Evolutionary conservation across 2,888 invertebrate species (phyloP), one percentile per base, ranked within the genome.

Genomic region (Plebejus anna): DNA sequence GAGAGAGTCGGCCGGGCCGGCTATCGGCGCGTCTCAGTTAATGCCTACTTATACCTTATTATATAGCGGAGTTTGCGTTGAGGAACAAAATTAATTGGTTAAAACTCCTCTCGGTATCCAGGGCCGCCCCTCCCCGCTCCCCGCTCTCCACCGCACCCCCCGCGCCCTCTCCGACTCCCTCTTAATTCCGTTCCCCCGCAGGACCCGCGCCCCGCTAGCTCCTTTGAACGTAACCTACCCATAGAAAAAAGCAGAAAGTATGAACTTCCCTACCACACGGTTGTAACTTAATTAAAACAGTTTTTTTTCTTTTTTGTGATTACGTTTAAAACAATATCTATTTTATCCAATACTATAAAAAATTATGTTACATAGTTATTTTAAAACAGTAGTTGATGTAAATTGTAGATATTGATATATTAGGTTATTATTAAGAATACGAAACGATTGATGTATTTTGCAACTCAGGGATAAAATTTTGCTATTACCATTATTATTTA

Each of bases 51-150:
- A 93, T 94, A 94, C 92, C 93, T 93, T 94, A 94, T 93, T 94
- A 92, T 93, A 94, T 93, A 92, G 93, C 94, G 89, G 90, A 94
- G 94, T 94, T 94, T 94, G 94, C 93, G 94, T 94, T 94, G 94
- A 94, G 94, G 94, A 94, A 94, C 94, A 94, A 94, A 94, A 94
- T 94, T 94, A 94, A 94, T 94, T 94, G 94, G 94, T 94, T 94
- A 94, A 94, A 94, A 94, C 94, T 94, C 94, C 94, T 94, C 94
- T 94, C 93, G 90, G 94, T 94, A 94, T 94, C 94, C 94, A 92
- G 90, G 93, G 93, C 90, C 90, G 90, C 88, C 88, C 84, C 81
- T 87, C 88, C 86, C 89, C 88, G 86, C 78, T 76, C 76, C 83
- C 83, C 91, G 86, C 92, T 91, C 91, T 88, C 92, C 38, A 5